Evolutionary conservation across 2,888 invertebrate genomes (phyloP), one percentile per base, ranked within the genome.

Genomic region (Xylota sylvarum): DNA sequence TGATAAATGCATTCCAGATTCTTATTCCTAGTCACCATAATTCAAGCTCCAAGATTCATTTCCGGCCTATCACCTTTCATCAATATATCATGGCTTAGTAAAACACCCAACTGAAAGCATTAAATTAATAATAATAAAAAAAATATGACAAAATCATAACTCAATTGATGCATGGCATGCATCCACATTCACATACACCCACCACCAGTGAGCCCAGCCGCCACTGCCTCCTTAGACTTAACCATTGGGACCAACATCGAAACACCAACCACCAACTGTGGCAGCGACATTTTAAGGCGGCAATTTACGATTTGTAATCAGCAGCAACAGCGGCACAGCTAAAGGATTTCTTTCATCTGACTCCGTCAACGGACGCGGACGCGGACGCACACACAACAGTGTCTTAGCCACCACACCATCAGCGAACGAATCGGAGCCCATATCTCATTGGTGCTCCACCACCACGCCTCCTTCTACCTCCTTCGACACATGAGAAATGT

Each of bases 271-370:
- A 82, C 83, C 84, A 82, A 87, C 91, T 91, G 91, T 89, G 87
- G 73, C 86, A 83, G 83, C 78, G 82, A 91, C 91, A 92, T 92
- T 92, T 92, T 91, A 92, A 92, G 91, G 92, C 91, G 92, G 92
- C 91, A 91, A 92, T 92, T 92, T 92, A 92, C 92, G 91, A 92
- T 92, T 92, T 92, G 91, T 73, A 74, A 74, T 86, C 81, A 87
- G 87, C 83, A 83, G 87, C 88, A 86, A 82, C 76, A 77, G 81
- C 87, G 87, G 84, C 78, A 74, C 56, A 48, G 43, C 48, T 50
- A 14, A 78, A 73, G 58, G 77, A 86, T 69, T 82, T 69, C 86
- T 86, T 86, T 86, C 82, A 86, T 86, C 82, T 86, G 50, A 82
- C 74, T 80, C 84, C 80, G 83, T 83, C 84, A 72, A 64, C 52